Evolutionary conservation across 1,140 invertebrate species (phyloP), one percentile per base, ranked within the genome.

Genomic region (Drosophila arizonae): DNA sequence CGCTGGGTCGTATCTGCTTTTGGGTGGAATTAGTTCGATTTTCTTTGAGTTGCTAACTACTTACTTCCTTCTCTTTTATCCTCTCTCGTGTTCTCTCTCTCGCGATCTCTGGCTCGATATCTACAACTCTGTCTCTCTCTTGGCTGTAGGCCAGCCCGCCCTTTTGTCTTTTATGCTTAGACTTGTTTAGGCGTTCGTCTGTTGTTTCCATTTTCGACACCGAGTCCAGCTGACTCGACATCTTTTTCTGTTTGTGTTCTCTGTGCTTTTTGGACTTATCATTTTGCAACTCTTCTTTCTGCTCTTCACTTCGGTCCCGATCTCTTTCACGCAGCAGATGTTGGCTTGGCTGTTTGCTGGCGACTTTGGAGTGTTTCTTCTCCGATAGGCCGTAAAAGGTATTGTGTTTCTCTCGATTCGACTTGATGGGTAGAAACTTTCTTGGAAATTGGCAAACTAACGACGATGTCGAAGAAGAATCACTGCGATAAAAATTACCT

Each of bases 401-500:
- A 0, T 50, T 30, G 0, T 26, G 73, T 2, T 69, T 41, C 4
- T 57, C 56, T 9, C 46, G 24, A 13, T 1, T 0, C 4, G 54
- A 6, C 39, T 45, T 63, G 0, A 79, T 6, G 1, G 82, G 82
- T 50, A 88, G 24, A 10, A 77, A 79, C 30, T 82, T 87, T 6
- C 66, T 64, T 0, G 52, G 58, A 2, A 87, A 66, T n/a, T 88
- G 79, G 13, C 64, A 87, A 33, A 52, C 69, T 6, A 87, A 17
- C 28, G 82, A 87, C 1, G 82, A 87, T 17, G 72, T 72, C 6
- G 82, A 82, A 10, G 72, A 74, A 11, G 76, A 58, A 3, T 72
- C 61, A 0, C 41, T 41, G 10, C 45, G 21, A 57, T 28, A 67
- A 17, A 13, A 17, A 1, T 17, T 55, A 5, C 15, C 52, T 9